Evolutionary conservation across 2,113 vertebrate genomes (phyloP), one percentile per base, ranked within the genome.

Genomic region (Austrofundulus limnaeus): DNA sequence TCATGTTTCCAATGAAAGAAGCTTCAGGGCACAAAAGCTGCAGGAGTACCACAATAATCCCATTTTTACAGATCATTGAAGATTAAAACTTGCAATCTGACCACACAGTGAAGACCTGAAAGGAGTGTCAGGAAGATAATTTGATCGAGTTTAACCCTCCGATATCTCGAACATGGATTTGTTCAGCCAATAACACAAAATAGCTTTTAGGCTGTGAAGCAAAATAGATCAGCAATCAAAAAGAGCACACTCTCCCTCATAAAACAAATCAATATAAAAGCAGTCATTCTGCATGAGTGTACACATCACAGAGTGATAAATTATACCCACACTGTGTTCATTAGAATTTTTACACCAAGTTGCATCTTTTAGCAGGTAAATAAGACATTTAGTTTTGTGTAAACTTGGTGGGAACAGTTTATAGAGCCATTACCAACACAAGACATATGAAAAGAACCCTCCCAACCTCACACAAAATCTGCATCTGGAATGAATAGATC

Each of bases 391-490:
- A 14, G 6, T 10, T 0, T n/a, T 16, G 15, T 65, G 19, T 64
- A 46, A 77, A 71, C 20, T 11, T 9, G 2, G 1, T 52, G 20
- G 43, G 50, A 61, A 63, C 38, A 5, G 59, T 41, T 47, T 49
- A 56, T 41, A 17, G 19, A 21, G 45, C 60, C 42, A 58, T 61
- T 57, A 31, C 39, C 13, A 16, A 34, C 50, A 42, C 24, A 56
- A 55, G 70, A 66, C 56, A 45, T 37, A 57, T 45, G 24, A 19
- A 25, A 63, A 78, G n/a, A n/a, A n/a, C 51, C 23, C 58, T 62
- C 34, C 14, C 20, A 48, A 37, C 31, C 54, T 64, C 37, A 61
- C 58, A 77, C 28, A 37, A 64, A 78, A 76, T 69, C 52, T 73
- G 67, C 62, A 53, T 51, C 15, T 11, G 13, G 25, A 61, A 56